Evolutionary conservation across 2,113 vertebrate genomes (phyloP).

Genomic region (Scolopax mira): DNA sequence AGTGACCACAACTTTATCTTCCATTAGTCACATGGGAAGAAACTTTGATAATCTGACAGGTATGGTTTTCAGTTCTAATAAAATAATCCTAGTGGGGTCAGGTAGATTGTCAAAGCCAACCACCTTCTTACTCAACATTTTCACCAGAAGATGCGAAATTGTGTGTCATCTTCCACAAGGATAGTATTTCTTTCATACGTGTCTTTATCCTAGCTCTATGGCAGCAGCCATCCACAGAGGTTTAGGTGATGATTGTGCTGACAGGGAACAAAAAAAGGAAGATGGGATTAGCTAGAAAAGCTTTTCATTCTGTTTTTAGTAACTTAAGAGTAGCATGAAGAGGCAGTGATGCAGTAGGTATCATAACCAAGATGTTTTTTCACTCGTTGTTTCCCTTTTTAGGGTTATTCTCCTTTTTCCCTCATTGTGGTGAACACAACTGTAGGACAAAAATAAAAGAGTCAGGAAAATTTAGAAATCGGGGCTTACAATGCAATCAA

Average conservation of each 20-base stretch:
- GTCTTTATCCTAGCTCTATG: neutral
- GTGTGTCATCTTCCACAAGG: neutral
- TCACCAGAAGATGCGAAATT: neutral
- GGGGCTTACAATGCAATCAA: neutral
- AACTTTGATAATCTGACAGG: neutral
- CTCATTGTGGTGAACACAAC: fast-evolving
- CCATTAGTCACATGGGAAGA: neutral
- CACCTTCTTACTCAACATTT: neutral
- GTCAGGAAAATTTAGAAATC: neutral
- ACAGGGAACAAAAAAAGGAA: neutral
- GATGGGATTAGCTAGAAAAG: neutral
- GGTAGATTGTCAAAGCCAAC: neutral
- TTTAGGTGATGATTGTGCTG: neutral
- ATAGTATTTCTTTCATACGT: neutral
- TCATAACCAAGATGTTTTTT: neutral
- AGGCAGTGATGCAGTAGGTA: neutral
- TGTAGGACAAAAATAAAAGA: neutral
- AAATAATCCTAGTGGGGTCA: neutral
- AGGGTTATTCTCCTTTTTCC: neutral
- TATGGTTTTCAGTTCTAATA: neutral
- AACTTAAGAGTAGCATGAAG: neutral
- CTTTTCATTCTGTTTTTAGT: neutral
- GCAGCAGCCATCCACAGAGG: neutral
- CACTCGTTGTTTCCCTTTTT: neutral
- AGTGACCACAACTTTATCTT: neutral